Evolutionary conservation across 2,797 vertebrate species (phyloP), one percentile per base, ranked within the genome.

Genomic region (Scolopax bukidnonensis): DNA sequence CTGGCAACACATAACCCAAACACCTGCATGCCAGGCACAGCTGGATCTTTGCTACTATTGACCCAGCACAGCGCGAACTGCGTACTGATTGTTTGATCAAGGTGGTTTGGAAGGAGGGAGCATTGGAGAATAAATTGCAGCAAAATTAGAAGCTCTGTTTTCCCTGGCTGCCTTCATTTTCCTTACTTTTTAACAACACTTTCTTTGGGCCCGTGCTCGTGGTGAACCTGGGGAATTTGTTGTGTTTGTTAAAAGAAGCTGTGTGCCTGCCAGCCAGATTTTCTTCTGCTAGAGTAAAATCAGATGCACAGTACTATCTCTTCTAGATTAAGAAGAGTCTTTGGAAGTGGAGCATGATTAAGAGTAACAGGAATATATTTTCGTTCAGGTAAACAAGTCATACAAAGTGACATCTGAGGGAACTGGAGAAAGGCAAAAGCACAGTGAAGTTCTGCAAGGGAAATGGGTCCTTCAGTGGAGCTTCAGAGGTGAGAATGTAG

Each of bases 111-210:
- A 80, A 95, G 71, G 71, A 81, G 48, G 36, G 47, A 91, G 47
- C 6, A 6, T 11, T 93, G 69, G 57, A 84, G 77, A 94, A 95
- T 77, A 93, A 84, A 89, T 96, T 96, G 83, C 56, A 92, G 76
- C 53, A 93, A 87, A 97, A 93, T 97, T 91, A 96, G 91, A 91
- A 95, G 40, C 79, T 77, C 4, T 94, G 50, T 96, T 97, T 97
- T 94, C 88, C 87, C 88, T 90, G 96, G 78, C 86, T 94, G 69
- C 84, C 30, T 94, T 32, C 5, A 28, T 94, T 90, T 96, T 84
- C 83, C 75, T 89, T 92, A 56, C 41, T 95, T 91, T 96, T 96
- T 74, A 91, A 91, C 59, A 93, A 60, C 14, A 1, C 84, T 96
- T 90, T n/a, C 87, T 93, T 95, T 92, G 84, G 84, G 75, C 68